phyloP scores from a whole-genome alignment of 2,797 vertebrate genomes.

The Typhlichthys eigenmanni region DNA sequence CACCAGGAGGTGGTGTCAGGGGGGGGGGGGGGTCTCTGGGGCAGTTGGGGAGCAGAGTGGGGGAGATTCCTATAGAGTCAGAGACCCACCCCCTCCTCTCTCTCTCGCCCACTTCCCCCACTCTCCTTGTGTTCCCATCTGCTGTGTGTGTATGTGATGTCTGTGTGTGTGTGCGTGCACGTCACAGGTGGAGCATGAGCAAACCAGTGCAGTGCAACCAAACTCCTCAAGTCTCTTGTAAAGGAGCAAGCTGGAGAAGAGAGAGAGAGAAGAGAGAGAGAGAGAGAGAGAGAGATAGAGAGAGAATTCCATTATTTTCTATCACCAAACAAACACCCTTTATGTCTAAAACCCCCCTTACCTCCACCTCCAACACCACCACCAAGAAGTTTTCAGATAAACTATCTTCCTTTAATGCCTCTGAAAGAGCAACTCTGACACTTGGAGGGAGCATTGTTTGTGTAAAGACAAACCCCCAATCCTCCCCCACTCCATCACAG shows the following conservation, averaged over 20 bases:
- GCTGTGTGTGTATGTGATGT: conserved; percentile 3
- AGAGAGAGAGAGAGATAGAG: background rate
- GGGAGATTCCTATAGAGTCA: conserved; percentile 21
- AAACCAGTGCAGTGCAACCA: conserved; percentile 8
- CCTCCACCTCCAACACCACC: background rate
- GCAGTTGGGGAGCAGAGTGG: background rate
- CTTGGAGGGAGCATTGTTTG: conserved; percentile 1
- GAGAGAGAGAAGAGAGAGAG: background rate
- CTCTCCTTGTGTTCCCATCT: conserved; percentile 10
- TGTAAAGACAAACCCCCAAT: background rate
- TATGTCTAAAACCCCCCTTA: too few species aligned
- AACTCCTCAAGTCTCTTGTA: conserved; percentile 2
- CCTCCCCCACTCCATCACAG: background rate
- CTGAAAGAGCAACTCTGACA: background rate
- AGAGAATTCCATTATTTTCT: background rate
- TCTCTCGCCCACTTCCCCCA: conserved; percentile 1
- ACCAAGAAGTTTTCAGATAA: background rate
- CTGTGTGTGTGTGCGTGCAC: conserved; percentile 10
- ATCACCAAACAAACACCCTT: background rate
- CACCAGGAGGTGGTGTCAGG: background rate
- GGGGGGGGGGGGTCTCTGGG: background rate
- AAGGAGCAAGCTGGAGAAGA: background rate
- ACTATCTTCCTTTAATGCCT: background rate
- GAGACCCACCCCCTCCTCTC: background rate
- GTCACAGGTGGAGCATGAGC: conserved; percentile 7